These are phyloP conservation scores for Puma concolor DNA, from an alignment of 2,113 vertebrate genomes.

Conservation along the genomic window DNA sequence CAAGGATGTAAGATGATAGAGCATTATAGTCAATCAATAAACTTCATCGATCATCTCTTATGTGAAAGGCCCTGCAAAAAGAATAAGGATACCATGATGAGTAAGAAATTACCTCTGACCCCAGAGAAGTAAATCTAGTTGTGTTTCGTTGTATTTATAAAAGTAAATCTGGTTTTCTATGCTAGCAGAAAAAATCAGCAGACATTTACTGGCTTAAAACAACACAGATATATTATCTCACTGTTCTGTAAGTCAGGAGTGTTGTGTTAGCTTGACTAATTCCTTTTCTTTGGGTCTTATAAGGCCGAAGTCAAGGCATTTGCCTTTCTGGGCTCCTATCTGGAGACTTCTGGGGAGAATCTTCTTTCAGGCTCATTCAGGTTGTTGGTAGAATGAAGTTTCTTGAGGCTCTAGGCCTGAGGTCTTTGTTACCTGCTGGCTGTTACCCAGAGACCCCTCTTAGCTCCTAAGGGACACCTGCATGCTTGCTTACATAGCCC, in stretches of 20 bases:
- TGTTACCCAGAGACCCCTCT: not conserved
- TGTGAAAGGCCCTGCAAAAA: not conserved
- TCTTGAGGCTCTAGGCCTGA: not conserved
- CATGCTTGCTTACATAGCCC: not conserved
- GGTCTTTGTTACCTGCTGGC: not conserved
- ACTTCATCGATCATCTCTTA: not conserved
- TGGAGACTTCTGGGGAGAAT: not conserved
- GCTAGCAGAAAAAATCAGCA: not conserved
- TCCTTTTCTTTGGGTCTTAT: not conserved
- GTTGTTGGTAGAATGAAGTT: not conserved
- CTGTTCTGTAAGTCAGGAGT: not conserved
- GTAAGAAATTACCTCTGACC: not conserved
- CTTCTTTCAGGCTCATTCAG: not conserved
- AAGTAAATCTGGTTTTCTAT: not conserved
- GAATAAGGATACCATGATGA: not conserved
- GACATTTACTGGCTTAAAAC: not conserved
- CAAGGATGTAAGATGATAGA: slow-evolving; percentile 57
- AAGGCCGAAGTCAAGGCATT: not conserved
- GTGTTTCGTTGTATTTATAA: not conserved
- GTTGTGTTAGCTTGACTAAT: not conserved
- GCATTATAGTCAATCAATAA: slow-evolving; percentile 28
- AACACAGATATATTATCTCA: not conserved
- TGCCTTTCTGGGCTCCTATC: not conserved
- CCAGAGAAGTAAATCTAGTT: not conserved
- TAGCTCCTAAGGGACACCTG: not conserved